Percentiles rank a stretch among this genome's conserved stretches.
Evolutionary conservation across 1,140 invertebrate genomes (phyloP).

Genomic region (Rhagoletis zephyria): DNA sequence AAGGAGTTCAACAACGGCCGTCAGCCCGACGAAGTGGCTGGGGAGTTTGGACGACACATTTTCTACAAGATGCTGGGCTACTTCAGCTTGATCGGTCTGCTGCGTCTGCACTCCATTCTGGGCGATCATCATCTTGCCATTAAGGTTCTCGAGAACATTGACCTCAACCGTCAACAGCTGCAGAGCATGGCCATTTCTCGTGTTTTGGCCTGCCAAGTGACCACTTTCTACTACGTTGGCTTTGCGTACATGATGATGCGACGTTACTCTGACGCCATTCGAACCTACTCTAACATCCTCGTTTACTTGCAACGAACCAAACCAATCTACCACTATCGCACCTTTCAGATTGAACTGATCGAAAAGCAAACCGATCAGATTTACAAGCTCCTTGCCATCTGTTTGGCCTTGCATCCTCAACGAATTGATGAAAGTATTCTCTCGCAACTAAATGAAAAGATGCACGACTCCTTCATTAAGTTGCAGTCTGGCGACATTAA

Average conservation of each 20-base stretch:
- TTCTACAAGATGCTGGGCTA: constrained; percentile 99
- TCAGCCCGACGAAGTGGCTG: constrained; percentile 95
- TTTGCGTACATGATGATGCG: constrained; percentile 99
- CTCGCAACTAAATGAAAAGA: too few species aligned
- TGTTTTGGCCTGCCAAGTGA: constrained; percentile 98
- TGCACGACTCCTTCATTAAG: too few species aligned
- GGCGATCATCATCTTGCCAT: constrained; percentile 99
- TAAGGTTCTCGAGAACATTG: constrained; percentile 96
- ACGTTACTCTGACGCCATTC: constrained; percentile 97
- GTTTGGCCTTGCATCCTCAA: too few species aligned
- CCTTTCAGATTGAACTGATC: constrained; percentile 97
- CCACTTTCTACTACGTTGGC: constrained; percentile 98
- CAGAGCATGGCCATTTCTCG: constrained; percentile 95
- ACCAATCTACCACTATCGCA: constrained; percentile 91
- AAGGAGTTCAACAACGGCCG: constrained; percentile 89
- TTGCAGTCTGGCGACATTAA: too few species aligned
- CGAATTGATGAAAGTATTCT: too few species aligned
- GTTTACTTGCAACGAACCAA: constrained; percentile 97
- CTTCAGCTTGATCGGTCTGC: constrained; percentile 96
- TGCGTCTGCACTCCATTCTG: constrained; percentile 94
- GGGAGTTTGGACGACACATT: constrained; percentile 94
- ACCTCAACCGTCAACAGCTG: too few species aligned
- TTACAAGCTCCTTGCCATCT: constrained; percentile 96
- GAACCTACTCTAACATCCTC: constrained; percentile 96
- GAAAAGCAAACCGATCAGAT: constrained; percentile 99